Conservation (phyloP, 2,113 vertebrate species). For the Cephalopholis sonnerati region DNA sequence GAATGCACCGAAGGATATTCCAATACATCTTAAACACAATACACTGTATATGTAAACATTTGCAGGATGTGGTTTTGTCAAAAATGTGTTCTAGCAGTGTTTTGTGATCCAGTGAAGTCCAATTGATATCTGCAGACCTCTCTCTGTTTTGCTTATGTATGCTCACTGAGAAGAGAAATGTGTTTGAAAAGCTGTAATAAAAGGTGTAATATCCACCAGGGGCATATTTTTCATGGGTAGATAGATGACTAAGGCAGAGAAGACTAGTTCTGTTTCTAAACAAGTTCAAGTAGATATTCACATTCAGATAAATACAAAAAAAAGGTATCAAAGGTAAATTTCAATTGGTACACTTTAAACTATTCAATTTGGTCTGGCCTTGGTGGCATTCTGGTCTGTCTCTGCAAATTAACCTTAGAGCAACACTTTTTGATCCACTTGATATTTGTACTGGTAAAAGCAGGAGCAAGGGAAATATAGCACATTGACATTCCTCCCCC, state of each 20-base stretch:
- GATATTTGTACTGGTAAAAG: conserved; percentile 66
- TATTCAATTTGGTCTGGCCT: conserved; percentile 42
- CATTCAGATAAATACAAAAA: neutral
- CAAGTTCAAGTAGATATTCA: neutral
- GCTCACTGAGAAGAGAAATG: neutral
- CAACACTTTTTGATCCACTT: conserved; percentile 60
- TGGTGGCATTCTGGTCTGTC: conserved; percentile 51
- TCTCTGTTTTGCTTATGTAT: neutral
- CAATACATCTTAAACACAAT: neutral
- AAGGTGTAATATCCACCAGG: neutral
- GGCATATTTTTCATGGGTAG: neutral
- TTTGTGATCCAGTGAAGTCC: neutral
- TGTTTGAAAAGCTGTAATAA: neutral
- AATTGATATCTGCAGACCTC: neutral
- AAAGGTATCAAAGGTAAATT: conserved; percentile 6
- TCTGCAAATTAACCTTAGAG: conserved; percentile 65
- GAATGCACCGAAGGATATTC: neutral
- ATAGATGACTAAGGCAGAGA: conserved; percentile 1
- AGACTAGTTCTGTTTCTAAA: neutral
- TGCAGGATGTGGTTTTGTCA: neutral
- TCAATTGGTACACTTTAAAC: conserved; percentile 10
- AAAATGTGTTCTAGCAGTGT: neutral
- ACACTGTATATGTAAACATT: neutral
- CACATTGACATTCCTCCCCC: conserved; percentile 73
- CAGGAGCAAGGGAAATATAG: conserved; percentile 54